These are phyloP conservation scores for Monoplex corrugatus DNA, from an alignment of 2,888 invertebrate species.

Conservation along the genomic window DNA sequence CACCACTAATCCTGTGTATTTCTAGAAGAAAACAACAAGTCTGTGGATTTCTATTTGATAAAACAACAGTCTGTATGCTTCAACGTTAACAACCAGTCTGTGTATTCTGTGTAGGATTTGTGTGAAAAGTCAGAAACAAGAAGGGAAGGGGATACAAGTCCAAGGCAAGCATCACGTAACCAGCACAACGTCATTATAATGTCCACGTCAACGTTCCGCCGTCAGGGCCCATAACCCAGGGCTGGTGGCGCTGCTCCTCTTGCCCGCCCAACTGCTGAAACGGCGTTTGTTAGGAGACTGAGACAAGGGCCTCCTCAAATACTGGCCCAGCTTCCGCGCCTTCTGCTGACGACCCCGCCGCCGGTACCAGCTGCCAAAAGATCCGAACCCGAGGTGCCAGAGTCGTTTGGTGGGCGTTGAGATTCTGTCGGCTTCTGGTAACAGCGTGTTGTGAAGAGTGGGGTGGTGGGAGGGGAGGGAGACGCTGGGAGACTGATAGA, in stretches of 20 bases:
- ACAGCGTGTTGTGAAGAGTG: background rate
- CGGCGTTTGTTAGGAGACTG: background rate
- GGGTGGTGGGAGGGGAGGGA: background rate
- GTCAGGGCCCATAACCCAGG: background rate
- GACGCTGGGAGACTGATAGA: background rate
- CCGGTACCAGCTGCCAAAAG: constrained; percentile 32
- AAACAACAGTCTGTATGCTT: too few relatives aligned
- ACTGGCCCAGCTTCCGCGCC: constrained; percentile 19
- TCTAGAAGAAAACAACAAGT: too few relatives aligned
- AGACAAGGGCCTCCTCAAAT: background rate
- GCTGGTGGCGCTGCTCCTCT: background rate
- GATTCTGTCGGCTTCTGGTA: background rate
- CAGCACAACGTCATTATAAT: too few relatives aligned
- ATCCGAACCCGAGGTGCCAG: constrained; percentile 20
- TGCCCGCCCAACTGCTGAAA: constrained; percentile 44
- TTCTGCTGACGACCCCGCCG: background rate
- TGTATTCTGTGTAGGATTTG: too few relatives aligned
- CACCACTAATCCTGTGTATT: too few relatives aligned
- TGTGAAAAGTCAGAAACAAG: too few relatives aligned
- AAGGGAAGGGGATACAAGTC: too few relatives aligned
- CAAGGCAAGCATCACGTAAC: too few relatives aligned
- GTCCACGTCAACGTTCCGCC: background rate
- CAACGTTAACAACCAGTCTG: too few relatives aligned
- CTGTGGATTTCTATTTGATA: too few relatives aligned
- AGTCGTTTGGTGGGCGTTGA: constrained; percentile 11